Base-by-base conservation (phyloP, 2,888 invertebrate species). In the Charanyca ferruginea region DNA sequence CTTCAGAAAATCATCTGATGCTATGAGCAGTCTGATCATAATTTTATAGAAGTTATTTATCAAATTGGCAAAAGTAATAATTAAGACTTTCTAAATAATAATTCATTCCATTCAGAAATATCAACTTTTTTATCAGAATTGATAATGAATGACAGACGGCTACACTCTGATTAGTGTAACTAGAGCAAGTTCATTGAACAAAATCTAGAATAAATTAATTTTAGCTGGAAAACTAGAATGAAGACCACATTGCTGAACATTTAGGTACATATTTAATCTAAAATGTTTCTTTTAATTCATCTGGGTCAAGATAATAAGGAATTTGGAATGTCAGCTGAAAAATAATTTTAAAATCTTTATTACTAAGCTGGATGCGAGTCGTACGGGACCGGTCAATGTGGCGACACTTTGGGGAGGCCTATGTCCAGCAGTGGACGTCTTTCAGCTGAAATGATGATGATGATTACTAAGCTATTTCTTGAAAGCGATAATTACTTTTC, bases 111-210 rank as follows among this genome's bases (percentile, higher is more conserved):
- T 13, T n/a, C 13, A 18, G 16, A 38, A 16, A 38, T 9, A 16
- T 38, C 9, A 38, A 32, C 13, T 55, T 44, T 51, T 59, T 54
- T 20, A 59, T 51, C 18, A 22, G 59, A 74, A 55, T 42, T 54
- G 1, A 41, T 67, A 41, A 54, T 57, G 69, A 73, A n/a, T n/a
- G 66, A 54, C 51, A 55, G 25, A 49, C 32, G 48, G 48, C 53
- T 49, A 45, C 35, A 55, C 28, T 67, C 9, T 18, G 35, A 47
- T 38, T 47, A 18, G 38, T 51, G 23, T 54, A 51, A 54, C 45
- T 59, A 42, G 54, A 51, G 18, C 67, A 59, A 67, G 51, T 55
- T 74, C 60, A 54, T 16, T 73, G 66, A 73, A 72, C 64, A 63
- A 22, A 22, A 47, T 55, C 18, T 47, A 66, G 66, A 55, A 73